Base-by-base conservation (phyloP, 2,797 vertebrate genomes). In the Decapterus maruadsi region DNA sequence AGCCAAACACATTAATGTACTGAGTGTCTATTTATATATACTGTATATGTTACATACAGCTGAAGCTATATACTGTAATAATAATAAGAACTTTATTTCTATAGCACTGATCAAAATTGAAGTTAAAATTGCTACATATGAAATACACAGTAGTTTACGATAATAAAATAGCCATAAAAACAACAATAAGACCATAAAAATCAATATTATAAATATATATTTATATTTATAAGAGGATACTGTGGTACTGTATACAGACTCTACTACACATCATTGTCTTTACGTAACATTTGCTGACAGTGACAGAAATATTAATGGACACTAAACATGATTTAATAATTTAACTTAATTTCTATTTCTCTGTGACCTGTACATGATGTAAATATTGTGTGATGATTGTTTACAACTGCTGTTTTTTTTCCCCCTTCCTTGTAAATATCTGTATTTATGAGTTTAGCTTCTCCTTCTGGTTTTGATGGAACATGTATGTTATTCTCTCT, bases 321-420 rank as follows among this genome's bases (percentile, higher is more conserved):
- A 42, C 40, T 12, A 42, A 42, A 42, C 11, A 40, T 40, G 8
- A 40, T 43, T 46, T 46, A 46, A 48, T 48, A 48, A 19, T 48
- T 48, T n/a, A 19, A 48, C 45, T 8, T 45, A 11, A 42, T 12
- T 42, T 42, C 12, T 42, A 3, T 13, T 12, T 12, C 10, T 12
- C 10, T 13, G 2, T 42, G 11, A 42, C 40, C 46, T 48, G 46
- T 7, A 53, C 19, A n/a, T 46, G 17, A 65, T 68, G 71, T 75
- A 81, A 62, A 67, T 53, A 45, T 20, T 57, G n/a, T 29, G 29
- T 51, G 38, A 29, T 42, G 29, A 13, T 51, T 0, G 42, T 40
- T 2, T 60, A 26, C 45, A 78, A 4, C 31, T 68, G 43, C 43
- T 17, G 57, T 5, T 46, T 20, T 72, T 48, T 40, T 46, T 71